Conservation (phyloP, 1,140 invertebrate genomes). For the Magallana ariakensis region DNA sequence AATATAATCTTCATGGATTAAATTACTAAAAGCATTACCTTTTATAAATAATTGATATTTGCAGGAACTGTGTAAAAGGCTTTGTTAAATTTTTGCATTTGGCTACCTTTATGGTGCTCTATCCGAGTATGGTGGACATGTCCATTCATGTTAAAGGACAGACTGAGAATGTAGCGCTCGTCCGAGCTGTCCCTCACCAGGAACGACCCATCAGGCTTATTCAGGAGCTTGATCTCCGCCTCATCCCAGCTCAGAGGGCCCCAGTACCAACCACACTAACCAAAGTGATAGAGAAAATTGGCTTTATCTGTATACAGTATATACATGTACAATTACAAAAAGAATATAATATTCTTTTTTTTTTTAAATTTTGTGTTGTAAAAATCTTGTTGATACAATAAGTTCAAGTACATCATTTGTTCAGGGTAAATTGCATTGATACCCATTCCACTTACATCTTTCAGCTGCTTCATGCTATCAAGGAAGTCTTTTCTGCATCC, state of each 20-base stretch:
- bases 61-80: no score
- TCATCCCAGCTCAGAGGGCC: constrained; percentile 96
- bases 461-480: constrained; percentile 70
- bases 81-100: no score
- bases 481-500: constrained; percentile 64
- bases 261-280: constrained; percentile 98
- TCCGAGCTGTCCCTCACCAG: constrained; percentile 98
- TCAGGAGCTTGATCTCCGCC: constrained; percentile 94
- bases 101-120: constrained; percentile 95
- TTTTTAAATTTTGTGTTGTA: no score
- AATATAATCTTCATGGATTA: no score
- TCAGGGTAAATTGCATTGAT: not conserved
- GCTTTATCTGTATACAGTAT: no score
- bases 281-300: not conserved
- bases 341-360: no score
- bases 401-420: no score
- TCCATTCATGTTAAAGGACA: constrained; percentile 96
- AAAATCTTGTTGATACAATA: no score
- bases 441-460: constrained; percentile 67
- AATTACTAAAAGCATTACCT: no score
- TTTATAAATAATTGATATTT: no score
- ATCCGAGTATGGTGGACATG: constrained; percentile 96
- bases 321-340: no score
- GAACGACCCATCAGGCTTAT: constrained; percentile 95
- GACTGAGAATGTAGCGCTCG: constrained; percentile 97